Conservation (phyloP, 1,140 invertebrate genomes). For the Cydia pomonella region DNA sequence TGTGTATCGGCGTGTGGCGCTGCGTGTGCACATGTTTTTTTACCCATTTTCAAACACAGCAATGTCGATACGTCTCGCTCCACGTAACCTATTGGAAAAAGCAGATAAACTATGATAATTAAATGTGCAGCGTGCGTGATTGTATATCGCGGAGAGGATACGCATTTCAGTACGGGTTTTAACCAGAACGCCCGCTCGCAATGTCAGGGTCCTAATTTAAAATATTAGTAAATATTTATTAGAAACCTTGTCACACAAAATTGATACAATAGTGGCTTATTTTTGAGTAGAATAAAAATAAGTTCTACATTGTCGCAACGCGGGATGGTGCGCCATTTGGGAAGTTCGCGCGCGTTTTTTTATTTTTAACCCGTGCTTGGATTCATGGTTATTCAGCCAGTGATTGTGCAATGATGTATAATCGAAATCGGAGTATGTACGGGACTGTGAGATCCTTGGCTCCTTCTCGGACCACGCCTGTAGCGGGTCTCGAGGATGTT, state of each 20-base stretch:
- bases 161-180: conserved; percentile 51
- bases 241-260: conserved; percentile 52
- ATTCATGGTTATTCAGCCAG: conserved; percentile 46
- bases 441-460: conserved; percentile 71
- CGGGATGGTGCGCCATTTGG: conserved; percentile 38
- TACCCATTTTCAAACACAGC: conserved; percentile 61
- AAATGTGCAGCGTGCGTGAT: conserved; percentile 67
- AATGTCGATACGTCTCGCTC: conserved; percentile 68
- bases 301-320: conserved; percentile 56
- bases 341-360: conserved; percentile 47
- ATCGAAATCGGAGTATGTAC: conserved; percentile 62
- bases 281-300: conserved; percentile 67
- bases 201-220: conserved; percentile 55
- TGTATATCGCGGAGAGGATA: conserved; percentile 50
- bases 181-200: conserved; percentile 23
- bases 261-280: conserved; percentile 65
- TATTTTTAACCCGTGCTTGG: conserved; percentile 47
- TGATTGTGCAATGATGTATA: conserved; percentile 61
- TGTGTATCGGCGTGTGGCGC: conserved; percentile 63
- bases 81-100: conserved; percentile 75
- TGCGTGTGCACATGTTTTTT: conserved; percentile 66
- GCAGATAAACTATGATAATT: conserved; percentile 78
- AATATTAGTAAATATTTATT: conserved; percentile 71
- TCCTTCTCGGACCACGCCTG: conserved; percentile 55
- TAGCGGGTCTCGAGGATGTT: conserved; percentile 61